Conservation (phyloP, 2,888 invertebrate species). For the Rhamphomyia laevipes region DNA sequence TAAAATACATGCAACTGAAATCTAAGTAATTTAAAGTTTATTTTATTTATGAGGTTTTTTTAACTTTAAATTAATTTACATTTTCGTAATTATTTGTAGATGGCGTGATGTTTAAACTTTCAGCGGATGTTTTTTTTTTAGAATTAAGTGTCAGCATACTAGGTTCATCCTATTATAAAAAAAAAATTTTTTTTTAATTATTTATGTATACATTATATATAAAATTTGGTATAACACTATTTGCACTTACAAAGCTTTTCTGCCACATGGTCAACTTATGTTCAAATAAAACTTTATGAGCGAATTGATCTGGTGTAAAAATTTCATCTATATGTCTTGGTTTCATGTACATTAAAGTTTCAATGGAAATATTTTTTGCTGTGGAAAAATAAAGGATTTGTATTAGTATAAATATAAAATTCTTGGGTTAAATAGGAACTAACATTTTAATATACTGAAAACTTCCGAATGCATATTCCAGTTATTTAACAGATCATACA, state of each 20-base stretch:
- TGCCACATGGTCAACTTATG: neutral
- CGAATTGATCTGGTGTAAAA: no score
- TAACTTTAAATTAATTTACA: neutral
- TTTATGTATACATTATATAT: no score
- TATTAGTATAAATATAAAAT: neutral
- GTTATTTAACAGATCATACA: neutral
- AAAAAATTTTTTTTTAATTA: neutral
- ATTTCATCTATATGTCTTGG: no score
- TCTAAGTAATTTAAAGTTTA: no score
- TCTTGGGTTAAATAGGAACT: neutral
- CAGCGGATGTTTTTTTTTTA: neutral
- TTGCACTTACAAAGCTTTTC: neutral
- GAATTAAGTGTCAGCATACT: neutral
- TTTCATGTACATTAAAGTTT: neutral
- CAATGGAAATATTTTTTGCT: neutral
- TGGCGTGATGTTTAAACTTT: neutral
- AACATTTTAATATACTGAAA: neutral
- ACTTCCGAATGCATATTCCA: neutral
- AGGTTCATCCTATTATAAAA: neutral
- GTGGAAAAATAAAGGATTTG: neutral
- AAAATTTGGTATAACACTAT: neutral
- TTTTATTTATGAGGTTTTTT: no score
- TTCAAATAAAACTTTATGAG: neutral
- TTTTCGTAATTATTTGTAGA: neutral
- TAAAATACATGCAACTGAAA: no score